Percentiles rank a stretch among this genome's conserved stretches.
Conservation (phyloP, 2,888 invertebrate genomes). For the Lithophane socia region DNA sequence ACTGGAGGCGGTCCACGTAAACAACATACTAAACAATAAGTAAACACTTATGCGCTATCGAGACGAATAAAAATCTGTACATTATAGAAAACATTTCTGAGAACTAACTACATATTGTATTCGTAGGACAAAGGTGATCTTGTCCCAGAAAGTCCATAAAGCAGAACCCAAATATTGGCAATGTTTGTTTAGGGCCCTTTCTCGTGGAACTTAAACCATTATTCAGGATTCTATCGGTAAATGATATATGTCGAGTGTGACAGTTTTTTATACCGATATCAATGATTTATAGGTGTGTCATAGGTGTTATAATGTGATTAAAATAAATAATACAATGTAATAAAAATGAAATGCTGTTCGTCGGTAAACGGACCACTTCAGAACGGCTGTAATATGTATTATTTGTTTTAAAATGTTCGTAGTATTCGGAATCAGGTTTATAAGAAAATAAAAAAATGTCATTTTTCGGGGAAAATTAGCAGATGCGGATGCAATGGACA, state of each 20-base stretch:
- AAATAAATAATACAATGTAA: too few relatives aligned
- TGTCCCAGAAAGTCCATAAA: constrained; percentile 61
- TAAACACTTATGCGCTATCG: constrained; percentile 3
- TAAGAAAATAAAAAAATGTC: too few relatives aligned
- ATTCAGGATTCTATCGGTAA: constrained; percentile 59
- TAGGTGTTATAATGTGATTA: too few relatives aligned
- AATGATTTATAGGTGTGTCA: neutral
- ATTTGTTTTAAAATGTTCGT: too few relatives aligned
- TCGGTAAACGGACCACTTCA: too few relatives aligned
- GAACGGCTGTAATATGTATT: too few relatives aligned
- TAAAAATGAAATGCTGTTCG: too few relatives aligned
- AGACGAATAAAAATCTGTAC: constrained; percentile 32
- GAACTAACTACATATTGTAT: constrained; percentile 55
- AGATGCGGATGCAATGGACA: too few relatives aligned
- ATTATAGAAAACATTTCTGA: constrained; percentile 40
- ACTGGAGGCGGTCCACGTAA: neutral
- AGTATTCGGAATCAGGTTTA: too few relatives aligned
- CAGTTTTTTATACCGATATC: constrained; percentile 29
- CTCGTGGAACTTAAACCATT: constrained; percentile 74
- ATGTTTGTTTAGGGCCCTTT: constrained; percentile 75
- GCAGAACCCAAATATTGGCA: constrained; percentile 71
- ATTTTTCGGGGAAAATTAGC: too few relatives aligned
- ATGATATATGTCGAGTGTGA: constrained; percentile 54
- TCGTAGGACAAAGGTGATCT: constrained; percentile 59
- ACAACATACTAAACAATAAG: constrained; percentile 23